Base-by-base conservation (phyloP, 2,888 invertebrate genomes). In the Lithophane semibrunnea region DNA sequence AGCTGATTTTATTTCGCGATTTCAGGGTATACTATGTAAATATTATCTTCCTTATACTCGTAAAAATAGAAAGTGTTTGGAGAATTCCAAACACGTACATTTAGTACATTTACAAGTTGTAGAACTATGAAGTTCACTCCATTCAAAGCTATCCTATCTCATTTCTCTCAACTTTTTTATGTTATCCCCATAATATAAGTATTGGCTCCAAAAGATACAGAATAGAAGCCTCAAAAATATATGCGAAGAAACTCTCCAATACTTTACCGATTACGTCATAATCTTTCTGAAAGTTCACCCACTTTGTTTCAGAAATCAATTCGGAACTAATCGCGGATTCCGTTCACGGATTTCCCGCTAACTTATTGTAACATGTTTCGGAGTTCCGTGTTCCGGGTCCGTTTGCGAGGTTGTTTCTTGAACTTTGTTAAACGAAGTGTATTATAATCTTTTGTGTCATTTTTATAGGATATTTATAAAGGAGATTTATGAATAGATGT, bases 281-380 rank as follows among this genome's bases (percentile, higher is more conserved):
- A 74, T 78, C 76, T 64, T 61, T n/a, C 52, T 24, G 63, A 75
- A 84, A 77, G 70, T 73, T 84, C 60, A 72, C 24, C 37, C 18
- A 61, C 54, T 77, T 68, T 82, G 79, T 74, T 82, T 74, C 74
- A 29, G 29, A 61, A 83, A 84, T 82, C 87, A 85, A 88, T 88
- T 77, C 75, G 47, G 52, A 78, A 78, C 80, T 87, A 84, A 88
- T 88, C 70, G 76, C 16, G 77, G 79, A 88, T 83, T 88, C 87
- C 60, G 72, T 67, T 80, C 82, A 69, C 79, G 80, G 80, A 75
- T 76, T 82, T 61, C 70, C 67, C 61, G 65, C 73, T 65, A 77
- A 87, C 61, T 88, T 88, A 77, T 52, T 70, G 65, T 56, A 74
- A 84, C 80, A 82, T 77, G 77, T 78, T 87, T 80, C 68, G 24